Percentiles rank a stretch among this genome's conserved stretches.
Evolutionary conservation across 30 jellyfish, hydroid and myxozoan species (phyloP).

Genomic region (Nemopilema nomurai): DNA sequence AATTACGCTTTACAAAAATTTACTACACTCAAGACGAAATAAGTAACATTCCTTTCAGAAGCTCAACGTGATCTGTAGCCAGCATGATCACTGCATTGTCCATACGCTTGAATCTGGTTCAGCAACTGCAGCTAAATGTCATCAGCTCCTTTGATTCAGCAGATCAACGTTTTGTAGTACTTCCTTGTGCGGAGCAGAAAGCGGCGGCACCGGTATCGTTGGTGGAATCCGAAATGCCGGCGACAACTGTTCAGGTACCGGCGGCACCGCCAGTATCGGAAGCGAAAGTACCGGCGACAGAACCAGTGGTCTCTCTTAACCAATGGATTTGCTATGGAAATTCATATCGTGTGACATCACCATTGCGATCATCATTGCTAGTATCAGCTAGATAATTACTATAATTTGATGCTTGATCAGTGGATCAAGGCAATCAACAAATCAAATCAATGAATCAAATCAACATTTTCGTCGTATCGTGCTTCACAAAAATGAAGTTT

Average conservation of each 20-base stretch:
- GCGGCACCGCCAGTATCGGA: background rate
- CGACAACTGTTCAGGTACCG: background rate
- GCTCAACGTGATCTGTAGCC: no score
- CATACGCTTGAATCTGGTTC: no score
- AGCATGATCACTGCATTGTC: no score
- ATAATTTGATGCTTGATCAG: background rate
- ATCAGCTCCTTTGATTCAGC: background rate
- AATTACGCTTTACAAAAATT: no score
- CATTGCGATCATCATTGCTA: background rate
- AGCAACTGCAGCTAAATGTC: no score
- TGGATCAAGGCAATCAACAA: no score
- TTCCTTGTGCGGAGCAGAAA: conserved; percentile 7
- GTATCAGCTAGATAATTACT: background rate
- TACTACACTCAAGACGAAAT: no score
- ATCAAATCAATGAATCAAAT: no score
- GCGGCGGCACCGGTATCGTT: background rate
- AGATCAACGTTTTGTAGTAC: conserved; percentile 1
- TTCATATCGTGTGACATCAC: no score
- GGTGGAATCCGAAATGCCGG: conserved; percentile 1
- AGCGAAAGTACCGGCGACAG: conserved; percentile 18
- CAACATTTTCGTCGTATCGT: no score
- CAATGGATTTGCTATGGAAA: background rate
- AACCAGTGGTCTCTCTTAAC: background rate
- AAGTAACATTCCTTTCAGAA: no score
- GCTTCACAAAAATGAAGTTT: no score